Base-by-base conservation (phyloP, 2,797 vertebrate species). In the Oreochromis grahami region DNA sequence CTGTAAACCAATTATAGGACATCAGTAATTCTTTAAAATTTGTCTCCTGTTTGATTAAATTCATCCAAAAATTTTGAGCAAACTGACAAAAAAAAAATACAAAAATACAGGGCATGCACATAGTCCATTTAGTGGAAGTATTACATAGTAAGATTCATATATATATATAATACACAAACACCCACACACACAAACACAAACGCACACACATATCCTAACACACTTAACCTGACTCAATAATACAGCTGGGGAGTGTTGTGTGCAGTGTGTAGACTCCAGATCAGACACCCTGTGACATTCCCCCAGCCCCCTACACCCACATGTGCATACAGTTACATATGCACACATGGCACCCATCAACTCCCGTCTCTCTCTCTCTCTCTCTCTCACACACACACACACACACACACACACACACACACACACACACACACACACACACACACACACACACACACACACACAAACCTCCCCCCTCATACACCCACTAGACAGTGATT, bases 401-500 rank as follows among this genome's bases (percentile, higher is more conserved):
- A 24, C 24, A 24, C 24, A 24, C 24, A 24, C 24, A 24, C 3
- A 24, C 24, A 24, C 24, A 24, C 24, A 24, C 24, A 3, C 24
- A 76, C 79, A 3, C 60, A 74, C 50, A 63, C 24, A 24, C 24
- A 24, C 24, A 24, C 24, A 24, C 24, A 24, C 24, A 24, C 24
- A 24, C 24, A 24, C 3, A 24, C 24, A 24, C 24, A 24, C 24
- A 24, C 24, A 3, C 24, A 76, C 79, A 3, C 60, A 74, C 50
- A 63, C 77, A 83, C 82, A 82, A 80, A 80, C 82, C 76, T 34
- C 26, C 87, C 88, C 86, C 89, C 82, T 45, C 86, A n/a, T 80
- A 82, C 79, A 84, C 88, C 84, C 90, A 88, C 84, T 81, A 95
- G 95, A 96, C 95, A 94, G 87, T 92, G 94, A 95, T 95, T 95